These are phyloP conservation scores for Epizoanthus fatuus DNA, from an alignment of 92 coral and sea anemone genomes.

Conservation along the genomic window DNA sequence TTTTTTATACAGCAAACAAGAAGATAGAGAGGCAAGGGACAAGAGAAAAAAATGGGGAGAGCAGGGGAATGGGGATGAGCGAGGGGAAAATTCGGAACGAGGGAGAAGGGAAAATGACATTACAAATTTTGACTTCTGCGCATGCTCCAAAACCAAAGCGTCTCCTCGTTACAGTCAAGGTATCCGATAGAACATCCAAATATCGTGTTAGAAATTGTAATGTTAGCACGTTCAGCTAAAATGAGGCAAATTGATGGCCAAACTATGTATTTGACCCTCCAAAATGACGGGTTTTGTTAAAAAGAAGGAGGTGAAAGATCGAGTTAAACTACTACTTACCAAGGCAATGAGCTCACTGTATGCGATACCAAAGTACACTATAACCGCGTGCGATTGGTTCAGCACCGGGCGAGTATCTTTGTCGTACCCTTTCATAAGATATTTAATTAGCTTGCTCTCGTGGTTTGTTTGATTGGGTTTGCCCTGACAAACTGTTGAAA, in stretches of 20 bases:
- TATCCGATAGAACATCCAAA: too few species aligned
- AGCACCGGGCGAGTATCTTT: conserved; percentile 80
- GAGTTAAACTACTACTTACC: conserved; percentile 51
- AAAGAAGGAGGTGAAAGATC: not conserved
- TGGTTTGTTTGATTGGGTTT: conserved; percentile 41
- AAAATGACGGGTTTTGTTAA: too few species aligned
- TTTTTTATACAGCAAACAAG: too few species aligned
- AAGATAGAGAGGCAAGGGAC: too few species aligned
- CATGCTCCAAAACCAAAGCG: too few species aligned
- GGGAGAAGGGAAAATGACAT: too few species aligned
- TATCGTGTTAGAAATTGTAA: too few species aligned
- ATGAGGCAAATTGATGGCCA: not conserved
- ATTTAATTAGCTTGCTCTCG: conserved; percentile 58
- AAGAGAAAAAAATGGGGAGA: too few species aligned
- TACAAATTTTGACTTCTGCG: too few species aligned
- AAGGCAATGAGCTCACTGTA: conserved; percentile 85
- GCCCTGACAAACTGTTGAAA: conserved; percentile 23
- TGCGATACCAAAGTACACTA: conserved; percentile 84
- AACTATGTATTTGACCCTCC: not conserved
- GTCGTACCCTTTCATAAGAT: conserved; percentile 77
- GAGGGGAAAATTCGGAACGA: too few species aligned
- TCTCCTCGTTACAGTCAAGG: too few species aligned
- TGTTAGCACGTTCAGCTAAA: not conserved
- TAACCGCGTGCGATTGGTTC: conserved; percentile 81
- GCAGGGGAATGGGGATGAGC: too few species aligned